These are phyloP conservation scores for Dipodomys ordii DNA, from an alignment of 2,113 vertebrate species.

Conservation along the genomic window DNA sequence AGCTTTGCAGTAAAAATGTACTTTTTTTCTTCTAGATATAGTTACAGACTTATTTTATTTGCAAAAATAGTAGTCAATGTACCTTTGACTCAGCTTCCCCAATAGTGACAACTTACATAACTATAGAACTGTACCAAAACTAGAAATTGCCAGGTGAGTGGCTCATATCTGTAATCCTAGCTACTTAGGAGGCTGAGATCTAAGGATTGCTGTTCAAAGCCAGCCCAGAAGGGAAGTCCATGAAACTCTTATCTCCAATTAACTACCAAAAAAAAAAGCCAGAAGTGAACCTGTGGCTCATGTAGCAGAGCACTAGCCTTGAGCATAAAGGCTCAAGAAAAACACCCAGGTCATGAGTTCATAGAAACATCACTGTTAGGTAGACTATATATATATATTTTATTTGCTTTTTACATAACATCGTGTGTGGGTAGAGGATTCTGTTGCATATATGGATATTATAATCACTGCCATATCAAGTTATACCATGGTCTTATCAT, in stretches of 20 bases:
- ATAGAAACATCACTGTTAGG: not conserved
- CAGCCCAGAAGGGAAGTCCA: too few species aligned
- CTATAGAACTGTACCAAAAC: not conserved
- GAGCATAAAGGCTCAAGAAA: too few species aligned
- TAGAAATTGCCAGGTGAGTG: not conserved
- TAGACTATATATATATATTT: not conserved
- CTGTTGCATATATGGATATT: not conserved
- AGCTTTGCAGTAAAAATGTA: slow-evolving; percentile 6
- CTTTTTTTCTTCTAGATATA: slow-evolving; percentile 40
- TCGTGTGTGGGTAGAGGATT: not conserved
- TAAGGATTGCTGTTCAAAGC: too few species aligned
- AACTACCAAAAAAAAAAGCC: too few species aligned
- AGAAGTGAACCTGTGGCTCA: too few species aligned
- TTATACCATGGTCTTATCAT: not conserved
- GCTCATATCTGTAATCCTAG: too few species aligned
- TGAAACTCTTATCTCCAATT: too few species aligned
- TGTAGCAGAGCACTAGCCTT: too few species aligned
- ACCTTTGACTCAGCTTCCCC: not conserved
- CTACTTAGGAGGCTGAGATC: too few species aligned
- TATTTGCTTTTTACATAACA: not conserved
- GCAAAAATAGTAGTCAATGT: not conserved
- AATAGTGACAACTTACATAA: not conserved
- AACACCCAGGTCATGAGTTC: too few species aligned
- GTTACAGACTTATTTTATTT: slow-evolving; percentile 24
- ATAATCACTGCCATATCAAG: not conserved